Evolutionary conservation across 2,797 vertebrate species (phyloP).

Genomic region (Taeniopygia guttata): DNA sequence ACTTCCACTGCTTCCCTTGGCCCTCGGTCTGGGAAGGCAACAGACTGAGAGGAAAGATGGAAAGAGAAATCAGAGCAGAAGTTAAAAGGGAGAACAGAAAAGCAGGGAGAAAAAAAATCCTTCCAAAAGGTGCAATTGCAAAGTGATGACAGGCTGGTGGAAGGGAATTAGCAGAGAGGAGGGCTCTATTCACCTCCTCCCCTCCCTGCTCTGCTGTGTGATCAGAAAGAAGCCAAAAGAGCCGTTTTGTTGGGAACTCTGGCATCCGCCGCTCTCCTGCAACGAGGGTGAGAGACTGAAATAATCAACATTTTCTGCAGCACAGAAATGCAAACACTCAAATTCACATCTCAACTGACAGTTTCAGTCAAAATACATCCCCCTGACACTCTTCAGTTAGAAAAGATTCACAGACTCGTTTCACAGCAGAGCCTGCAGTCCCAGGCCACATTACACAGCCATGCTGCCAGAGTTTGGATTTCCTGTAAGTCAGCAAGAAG

Average conservation of each 20-base stretch:
- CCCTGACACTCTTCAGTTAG: background rate
- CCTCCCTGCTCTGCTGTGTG: background rate
- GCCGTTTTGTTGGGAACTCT: slow-evolving; percentile 31
- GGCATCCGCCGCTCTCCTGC: background rate
- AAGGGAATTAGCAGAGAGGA: slow-evolving; percentile 27
- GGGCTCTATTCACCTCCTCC: slow-evolving; percentile 5
- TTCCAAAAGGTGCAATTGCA: slow-evolving; percentile 21
- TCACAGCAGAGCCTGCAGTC: background rate
- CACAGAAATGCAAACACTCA: slow-evolving; percentile 43
- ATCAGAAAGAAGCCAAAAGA: slow-evolving; percentile 39
- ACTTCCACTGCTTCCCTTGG: background rate
- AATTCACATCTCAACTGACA: slow-evolving; percentile 33
- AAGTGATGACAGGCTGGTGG: slow-evolving; percentile 56
- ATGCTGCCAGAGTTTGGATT: background rate
- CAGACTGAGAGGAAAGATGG: slow-evolving; percentile 22
- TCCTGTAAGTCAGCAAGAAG: background rate
- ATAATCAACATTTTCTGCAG: slow-evolving; percentile 19
- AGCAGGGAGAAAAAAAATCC: background rate
- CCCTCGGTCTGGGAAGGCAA: background rate
- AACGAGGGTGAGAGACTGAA: slow-evolving; percentile 45
- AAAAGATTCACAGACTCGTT: slow-evolving; percentile 3
- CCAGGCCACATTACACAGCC: background rate
- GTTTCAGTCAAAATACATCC: slow-evolving; percentile 57
- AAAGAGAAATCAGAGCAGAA: slow-evolving; percentile 35
- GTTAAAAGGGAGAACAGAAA: background rate